These are phyloP conservation scores for Apoderus coryli DNA, from an alignment of 2,888 invertebrate genomes.

Conservation along the genomic window DNA sequence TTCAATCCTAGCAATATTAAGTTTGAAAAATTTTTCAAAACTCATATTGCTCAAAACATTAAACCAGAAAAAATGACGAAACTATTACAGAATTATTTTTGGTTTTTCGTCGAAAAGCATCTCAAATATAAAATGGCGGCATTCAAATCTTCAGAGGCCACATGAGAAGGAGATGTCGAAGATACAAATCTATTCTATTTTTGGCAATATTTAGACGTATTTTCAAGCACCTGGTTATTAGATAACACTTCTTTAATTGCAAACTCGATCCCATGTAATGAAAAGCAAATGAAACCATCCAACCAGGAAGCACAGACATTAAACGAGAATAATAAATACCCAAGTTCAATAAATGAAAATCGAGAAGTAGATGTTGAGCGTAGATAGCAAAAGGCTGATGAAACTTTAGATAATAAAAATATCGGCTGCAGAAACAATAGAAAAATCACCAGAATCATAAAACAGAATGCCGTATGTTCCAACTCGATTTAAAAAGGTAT, in stretches of 20 bases:
- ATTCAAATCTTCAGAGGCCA: neutral
- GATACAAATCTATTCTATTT: slow-evolving; percentile 7
- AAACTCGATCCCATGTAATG: slow-evolving; percentile 3
- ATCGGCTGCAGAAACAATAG: slow-evolving; percentile 3
- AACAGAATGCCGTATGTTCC: slow-evolving; percentile 4
- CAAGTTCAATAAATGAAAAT: slow-evolving; percentile 3
- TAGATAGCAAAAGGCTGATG: slow-evolving; percentile 3
- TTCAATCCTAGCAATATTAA: too few species aligned
- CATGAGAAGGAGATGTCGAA: slow-evolving; percentile 3
- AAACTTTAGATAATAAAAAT: slow-evolving; percentile 2
- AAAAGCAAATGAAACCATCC: slow-evolving; percentile 4
- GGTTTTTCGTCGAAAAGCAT: too few species aligned
- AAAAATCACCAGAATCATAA: slow-evolving; percentile 5
- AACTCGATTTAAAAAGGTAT: slow-evolving; percentile 6
- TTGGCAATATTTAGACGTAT: slow-evolving; percentile 6
- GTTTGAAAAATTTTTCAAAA: too few species aligned
- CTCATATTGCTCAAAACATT: too few species aligned
- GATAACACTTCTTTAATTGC: slow-evolving; percentile 5
- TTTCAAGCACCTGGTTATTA: slow-evolving; percentile 3
- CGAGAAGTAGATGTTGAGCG: too few species aligned
- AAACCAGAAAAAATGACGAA: too few species aligned
- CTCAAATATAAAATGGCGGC: too few species aligned
- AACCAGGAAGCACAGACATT: neutral
- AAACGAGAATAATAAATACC: neutral
- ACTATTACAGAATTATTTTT: too few species aligned